These are phyloP conservation scores for Poeciliopsis turneri DNA, from an alignment of 2,797 vertebrate species.

Conservation along the genomic window DNA sequence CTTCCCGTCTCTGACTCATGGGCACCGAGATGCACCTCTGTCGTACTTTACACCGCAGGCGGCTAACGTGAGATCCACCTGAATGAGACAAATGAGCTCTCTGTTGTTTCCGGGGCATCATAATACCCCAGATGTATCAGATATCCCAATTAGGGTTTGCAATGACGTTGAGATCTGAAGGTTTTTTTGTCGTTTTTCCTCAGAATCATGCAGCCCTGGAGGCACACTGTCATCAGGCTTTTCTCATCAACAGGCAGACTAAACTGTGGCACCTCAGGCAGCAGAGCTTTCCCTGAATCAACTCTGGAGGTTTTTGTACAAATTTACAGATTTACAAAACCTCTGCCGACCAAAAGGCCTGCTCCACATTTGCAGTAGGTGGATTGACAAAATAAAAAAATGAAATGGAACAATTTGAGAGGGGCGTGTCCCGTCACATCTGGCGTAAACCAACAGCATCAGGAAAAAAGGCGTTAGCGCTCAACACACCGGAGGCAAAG, in stretches of 20 bases:
- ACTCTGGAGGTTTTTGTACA: slow-evolving; percentile 40
- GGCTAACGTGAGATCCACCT: slow-evolving; percentile 3
- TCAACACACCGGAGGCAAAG: no score
- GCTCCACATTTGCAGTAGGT: background rate
- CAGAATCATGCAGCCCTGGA: slow-evolving; percentile 39
- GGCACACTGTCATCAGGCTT: slow-evolving; percentile 42
- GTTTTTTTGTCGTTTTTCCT: background rate
- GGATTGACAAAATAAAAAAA: background rate
- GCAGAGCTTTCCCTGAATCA: slow-evolving; percentile 51
- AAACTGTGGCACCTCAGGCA: slow-evolving; percentile 39
- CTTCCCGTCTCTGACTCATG: background rate
- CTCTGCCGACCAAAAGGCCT: background rate
- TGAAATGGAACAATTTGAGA: background rate
- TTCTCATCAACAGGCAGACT: slow-evolving; percentile 51
- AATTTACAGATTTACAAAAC: slow-evolving; percentile 15
- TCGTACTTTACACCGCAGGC: slow-evolving; percentile 3
- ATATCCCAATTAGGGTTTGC: slow-evolving; percentile 54
- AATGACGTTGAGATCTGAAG: slow-evolving; percentile 34
- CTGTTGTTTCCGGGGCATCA: slow-evolving; percentile 30
- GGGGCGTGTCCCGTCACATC: background rate
- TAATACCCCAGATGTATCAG: slow-evolving; percentile 27
- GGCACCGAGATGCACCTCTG: slow-evolving; percentile 14
- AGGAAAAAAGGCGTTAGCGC: background rate
- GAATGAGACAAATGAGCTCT: slow-evolving; percentile 19
- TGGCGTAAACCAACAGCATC: background rate